These are phyloP conservation scores for Heteromurus nitidus DNA, from an alignment of 2,888 invertebrate genomes.

Conservation along the genomic window DNA sequence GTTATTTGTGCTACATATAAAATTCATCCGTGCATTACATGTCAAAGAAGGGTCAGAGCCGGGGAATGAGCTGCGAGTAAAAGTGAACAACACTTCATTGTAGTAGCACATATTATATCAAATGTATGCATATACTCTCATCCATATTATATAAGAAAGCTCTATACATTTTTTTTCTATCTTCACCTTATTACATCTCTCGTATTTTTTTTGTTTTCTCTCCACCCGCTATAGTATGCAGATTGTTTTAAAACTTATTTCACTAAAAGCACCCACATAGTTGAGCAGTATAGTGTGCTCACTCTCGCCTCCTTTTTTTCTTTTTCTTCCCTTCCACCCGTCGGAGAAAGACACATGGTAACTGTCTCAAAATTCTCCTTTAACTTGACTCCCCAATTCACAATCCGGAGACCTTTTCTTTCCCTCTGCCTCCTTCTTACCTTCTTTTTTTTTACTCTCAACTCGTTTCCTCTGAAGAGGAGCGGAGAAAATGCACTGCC, in stretches of 20 bases:
- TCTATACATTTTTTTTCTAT: neutral
- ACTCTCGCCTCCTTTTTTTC: no score
- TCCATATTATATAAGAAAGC: neutral
- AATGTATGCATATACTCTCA: neutral
- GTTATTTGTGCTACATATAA: conserved; percentile 25
- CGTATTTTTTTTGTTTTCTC: conserved; percentile 6
- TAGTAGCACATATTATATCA: neutral
- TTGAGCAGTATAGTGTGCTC: no score
- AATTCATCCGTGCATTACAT: conserved; percentile 36
- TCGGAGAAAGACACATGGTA: conserved; percentile 23
- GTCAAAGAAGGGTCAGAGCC: conserved; percentile 30
- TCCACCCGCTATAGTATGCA: conserved; percentile 9
- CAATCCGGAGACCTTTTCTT: conserved; percentile 22
- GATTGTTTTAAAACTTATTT: conserved; percentile 54
- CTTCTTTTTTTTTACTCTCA: neutral
- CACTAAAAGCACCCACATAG: conserved; percentile 46
- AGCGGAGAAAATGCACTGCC: neutral
- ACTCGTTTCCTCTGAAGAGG: neutral
- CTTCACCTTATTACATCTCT: conserved; percentile 22
- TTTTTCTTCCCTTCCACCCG: neutral
- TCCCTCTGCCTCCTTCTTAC: conserved; percentile 1
- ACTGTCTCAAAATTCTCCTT: conserved; percentile 28
- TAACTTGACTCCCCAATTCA: conserved; percentile 25
- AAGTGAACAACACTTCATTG: neutral
- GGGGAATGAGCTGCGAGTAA: neutral